Evolutionary conservation across 1,140 invertebrate genomes (phyloP), one percentile per base, ranked within the genome.

Genomic region (Drosophila insularis): DNA sequence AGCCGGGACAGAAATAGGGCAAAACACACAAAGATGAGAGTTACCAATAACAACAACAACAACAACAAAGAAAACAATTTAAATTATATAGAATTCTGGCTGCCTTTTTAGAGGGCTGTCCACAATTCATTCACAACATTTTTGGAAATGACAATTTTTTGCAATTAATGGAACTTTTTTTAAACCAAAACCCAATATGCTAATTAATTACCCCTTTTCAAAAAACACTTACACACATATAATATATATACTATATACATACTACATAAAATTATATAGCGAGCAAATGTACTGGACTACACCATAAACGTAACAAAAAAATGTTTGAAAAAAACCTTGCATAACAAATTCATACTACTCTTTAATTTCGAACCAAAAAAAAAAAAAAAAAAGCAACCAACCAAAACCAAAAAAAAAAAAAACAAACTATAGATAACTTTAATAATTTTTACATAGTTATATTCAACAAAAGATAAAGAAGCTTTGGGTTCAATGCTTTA

Each of bases 331-430:
- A 87, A 91, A 91, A 87, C 72, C 86, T 91, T 91, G 90, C 90
- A 91, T 91, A 91, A 91, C 90, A 91, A 91, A 91, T 91, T 91
- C 90, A 91, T 91, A 80, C 77, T 80, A 89, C 70, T 89, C 81
- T 90, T 89, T 84, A 76, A 27, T 79, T 80, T 82, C 61, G 75
- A 91, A 84, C 70, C 62, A 75, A 89, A 82, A 90, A 81, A 74
- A 74, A 67, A 67, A 58, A 35, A 59, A 68, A 68, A 67, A 46
- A n/a, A n/a, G n/a, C n/a, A n/a, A n/a, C n/a, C 53, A 68, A 56
- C 27, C 40, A 61, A 66, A 63, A 71, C 7, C 21, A 58, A 71
- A 39, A 53, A 76, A 68, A 54, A 40, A 73, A 63, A 68, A 55
- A 63, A 73, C 71, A 81, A 80, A 43, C 63, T 61, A 27, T 35